phyloP scores from a whole-genome alignment of 2,797 vertebrate genomes.

The Notolepis coatsorum region DNA sequence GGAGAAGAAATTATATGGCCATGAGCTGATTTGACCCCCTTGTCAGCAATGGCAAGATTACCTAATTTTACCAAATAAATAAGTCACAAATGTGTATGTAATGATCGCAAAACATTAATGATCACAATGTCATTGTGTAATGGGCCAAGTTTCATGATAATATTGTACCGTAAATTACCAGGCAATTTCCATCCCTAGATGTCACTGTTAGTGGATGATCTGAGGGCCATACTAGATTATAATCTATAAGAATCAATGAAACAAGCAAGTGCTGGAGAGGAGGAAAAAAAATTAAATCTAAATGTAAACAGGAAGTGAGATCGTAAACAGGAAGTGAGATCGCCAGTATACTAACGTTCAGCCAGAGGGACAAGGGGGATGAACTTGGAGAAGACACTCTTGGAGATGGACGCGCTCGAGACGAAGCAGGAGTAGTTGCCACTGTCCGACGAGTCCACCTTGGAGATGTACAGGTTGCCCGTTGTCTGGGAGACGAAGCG shows the following conservation, averaged over 20 bases:
- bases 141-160: no score
- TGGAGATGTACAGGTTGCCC: conserved; percentile 97
- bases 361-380: conserved; percentile 91
- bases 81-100: no score
- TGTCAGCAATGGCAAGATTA: conserved; percentile 10
- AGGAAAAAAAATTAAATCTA: no score
- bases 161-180: no score
- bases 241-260: no score
- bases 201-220: no score
- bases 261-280: no score
- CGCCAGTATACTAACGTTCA: conserved; percentile 92
- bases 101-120: no score
- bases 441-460: conserved; percentile 90
- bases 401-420: conserved; percentile 93
- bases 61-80: conserved; percentile 18
- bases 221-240: no score
- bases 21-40: not conserved
- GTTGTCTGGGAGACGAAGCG: conserved; percentile 94
- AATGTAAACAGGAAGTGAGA: not conserved
- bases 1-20: not conserved
- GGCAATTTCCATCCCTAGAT: no score
- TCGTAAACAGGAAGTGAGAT: not conserved
- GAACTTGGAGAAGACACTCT: conserved; percentile 99
- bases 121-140: no score
- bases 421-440: conserved; percentile 98